phyloP scores from a whole-genome alignment of 2,797 vertebrate genomes.

The Manis pentadactyla region DNA sequence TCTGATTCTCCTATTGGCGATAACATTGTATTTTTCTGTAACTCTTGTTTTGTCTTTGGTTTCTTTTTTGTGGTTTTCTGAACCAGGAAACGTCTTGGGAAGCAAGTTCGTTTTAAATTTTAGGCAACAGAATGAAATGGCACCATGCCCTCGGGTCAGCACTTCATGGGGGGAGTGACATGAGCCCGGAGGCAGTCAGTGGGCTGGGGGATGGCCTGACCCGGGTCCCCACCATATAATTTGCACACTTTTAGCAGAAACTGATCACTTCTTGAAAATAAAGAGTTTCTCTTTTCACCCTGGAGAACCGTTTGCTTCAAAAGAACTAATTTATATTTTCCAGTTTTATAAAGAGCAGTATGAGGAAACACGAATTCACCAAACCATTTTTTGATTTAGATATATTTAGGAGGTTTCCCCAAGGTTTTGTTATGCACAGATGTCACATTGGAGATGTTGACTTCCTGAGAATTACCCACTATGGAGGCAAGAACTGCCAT shows the following conservation, averaged over 20 bases:
- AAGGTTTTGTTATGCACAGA: neutral
- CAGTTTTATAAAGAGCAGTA: neutral
- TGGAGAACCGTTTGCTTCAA: conserved; percentile 5
- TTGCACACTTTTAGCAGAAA: neutral
- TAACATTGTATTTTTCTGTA: neutral
- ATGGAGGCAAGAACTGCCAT: neutral
- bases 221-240: neutral
- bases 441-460: neutral
- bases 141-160: neutral
- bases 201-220: neutral
- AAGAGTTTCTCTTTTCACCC: neutral
- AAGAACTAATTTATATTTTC: neutral
- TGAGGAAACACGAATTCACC: neutral
- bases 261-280: neutral
- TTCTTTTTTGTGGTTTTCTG: conserved; percentile 59
- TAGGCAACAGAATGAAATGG: neutral
- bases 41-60: conserved; percentile 53
- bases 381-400: neutral
- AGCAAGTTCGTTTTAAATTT: neutral
- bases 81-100: conserved; percentile 6
- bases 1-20: neutral
- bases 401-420: neutral
- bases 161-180: neutral
- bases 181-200: neutral
- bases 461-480: neutral